Base-by-base conservation (phyloP, 2,888 invertebrate genomes). In the Cremastobaeus sp. region DNA sequence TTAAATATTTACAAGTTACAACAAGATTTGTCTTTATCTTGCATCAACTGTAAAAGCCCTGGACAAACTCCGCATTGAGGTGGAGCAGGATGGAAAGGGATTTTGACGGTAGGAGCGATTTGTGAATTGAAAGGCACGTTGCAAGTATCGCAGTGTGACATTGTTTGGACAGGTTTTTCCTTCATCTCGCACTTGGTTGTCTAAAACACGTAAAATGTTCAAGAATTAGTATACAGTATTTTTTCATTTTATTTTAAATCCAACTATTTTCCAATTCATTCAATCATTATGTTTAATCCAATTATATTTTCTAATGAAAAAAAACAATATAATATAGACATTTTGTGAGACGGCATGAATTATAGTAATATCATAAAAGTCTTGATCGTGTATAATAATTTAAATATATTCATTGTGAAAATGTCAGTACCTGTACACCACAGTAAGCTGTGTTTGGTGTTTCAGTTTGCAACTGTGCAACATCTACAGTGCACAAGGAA, bases 81-180 rank as follows among this genome's bases (percentile, higher is more conserved):
- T 32, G 75, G 70, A 3, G 32, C n/a, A 2, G 47, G 8, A 12
- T 64, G 59, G 8, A 57, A 37, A 20, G 50, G 55, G 5, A 21
- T 17, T 35, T 41, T 48, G 18, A 11, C 12, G 18, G 28, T 11
- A 17, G 71, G 41, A 32, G 20, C 39, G 35, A 48, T 30, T 8
- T 18, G 11, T 1, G 50, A 3, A 3, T 77, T 78, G n/a, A 81
- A 71, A 17, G 76, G 75, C 20, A 78, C 76, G 4, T 80, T 62
- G 20, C 83, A 83, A 0, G 78, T 55, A 2, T 83, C 82, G 69
- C 83, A 81, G 72, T 72, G 78, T 32, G 79, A 81, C 25, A 70
- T 41, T 3, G 84, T 85, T 66, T 85, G 85, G 4, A 81, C 73
- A 0, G 78, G 72, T 1, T 50, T 74, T 52, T 85, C 85, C 47